These are phyloP conservation scores for Enteromius mattozi DNA, from an alignment of 2,797 vertebrate genomes.

Conservation along the genomic window DNA sequence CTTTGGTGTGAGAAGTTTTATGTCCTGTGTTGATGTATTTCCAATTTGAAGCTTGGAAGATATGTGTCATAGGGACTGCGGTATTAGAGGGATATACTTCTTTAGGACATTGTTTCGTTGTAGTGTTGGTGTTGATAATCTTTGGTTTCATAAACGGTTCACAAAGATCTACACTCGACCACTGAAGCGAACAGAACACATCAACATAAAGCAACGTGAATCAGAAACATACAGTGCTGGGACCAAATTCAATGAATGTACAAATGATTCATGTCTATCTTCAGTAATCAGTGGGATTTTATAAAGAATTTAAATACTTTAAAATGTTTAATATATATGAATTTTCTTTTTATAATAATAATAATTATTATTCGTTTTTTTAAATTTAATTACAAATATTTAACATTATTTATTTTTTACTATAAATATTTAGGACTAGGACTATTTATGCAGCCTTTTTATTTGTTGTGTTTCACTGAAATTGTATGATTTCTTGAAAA, in stretches of 20 bases:
- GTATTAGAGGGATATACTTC: not conserved
- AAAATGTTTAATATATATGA: not conserved
- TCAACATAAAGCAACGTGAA: not conserved
- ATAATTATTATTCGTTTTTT: too few species aligned
- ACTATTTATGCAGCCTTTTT: not conserved
- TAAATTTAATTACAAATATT: not conserved
- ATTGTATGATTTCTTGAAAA: not conserved
- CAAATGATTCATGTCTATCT: not conserved
- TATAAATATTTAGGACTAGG: not conserved
- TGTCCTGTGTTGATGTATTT: conserved; percentile 7
- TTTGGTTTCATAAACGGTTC: not conserved
- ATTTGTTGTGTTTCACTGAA: not conserved
- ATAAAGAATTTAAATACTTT: not conserved
- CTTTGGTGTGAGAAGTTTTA: not conserved
- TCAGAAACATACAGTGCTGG: not conserved
- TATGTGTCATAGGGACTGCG: not conserved
- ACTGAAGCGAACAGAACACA: not conserved
- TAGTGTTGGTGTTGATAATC: not conserved
- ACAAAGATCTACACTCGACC: not conserved
- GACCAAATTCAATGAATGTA: not conserved
- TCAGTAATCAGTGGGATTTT: not conserved
- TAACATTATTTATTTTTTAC: not conserved
- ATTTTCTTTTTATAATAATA: not conserved
- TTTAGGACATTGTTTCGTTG: not conserved
- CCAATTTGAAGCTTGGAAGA: not conserved